Conservation (phyloP, 2,888 invertebrate genomes). For the Omphaloscelis lunosa region DNA sequence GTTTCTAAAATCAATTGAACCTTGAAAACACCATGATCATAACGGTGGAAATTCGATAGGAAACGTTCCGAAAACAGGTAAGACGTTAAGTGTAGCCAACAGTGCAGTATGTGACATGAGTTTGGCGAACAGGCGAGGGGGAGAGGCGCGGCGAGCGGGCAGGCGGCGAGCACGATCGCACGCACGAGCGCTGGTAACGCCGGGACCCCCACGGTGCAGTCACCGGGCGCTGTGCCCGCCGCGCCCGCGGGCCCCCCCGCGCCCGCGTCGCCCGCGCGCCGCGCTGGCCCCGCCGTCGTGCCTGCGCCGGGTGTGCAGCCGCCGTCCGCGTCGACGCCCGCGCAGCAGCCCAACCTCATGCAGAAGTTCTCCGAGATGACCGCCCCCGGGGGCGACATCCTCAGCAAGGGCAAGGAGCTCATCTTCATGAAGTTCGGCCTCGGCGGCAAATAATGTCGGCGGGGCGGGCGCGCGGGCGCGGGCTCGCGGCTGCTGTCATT, state of each 20-base stretch:
- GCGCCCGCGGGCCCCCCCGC: constrained; percentile 65
- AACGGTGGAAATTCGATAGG: background rate
- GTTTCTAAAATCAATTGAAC: constrained; percentile 13
- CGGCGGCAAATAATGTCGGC: constrained; percentile 93
- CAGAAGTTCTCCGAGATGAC: constrained; percentile 97
- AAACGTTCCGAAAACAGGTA: constrained; percentile 35
- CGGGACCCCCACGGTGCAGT: constrained; percentile 85
- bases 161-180: constrained; percentile 89
- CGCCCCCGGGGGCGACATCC: constrained; percentile 96
- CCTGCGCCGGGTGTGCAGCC: constrained; percentile 86
- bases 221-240: constrained; percentile 75
- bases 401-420: constrained; percentile 98
- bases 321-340: constrained; percentile 81
- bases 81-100: constrained; percentile 21
- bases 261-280: constrained; percentile 71
- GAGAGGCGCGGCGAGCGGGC: constrained; percentile 89
- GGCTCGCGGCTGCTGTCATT: constrained; percentile 69
- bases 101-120: constrained; percentile 55
- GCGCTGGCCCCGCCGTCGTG: constrained; percentile 70
- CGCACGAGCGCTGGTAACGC: constrained; percentile 92
- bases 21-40: background rate
- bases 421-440: constrained; percentile 98
- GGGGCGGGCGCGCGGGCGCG: constrained; percentile 67
- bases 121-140: constrained; percentile 86
- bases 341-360: constrained; percentile 94